These are phyloP conservation scores for Phocoena phocoena DNA, from an alignment of 2,113 vertebrate genomes.

Conservation along the genomic window DNA sequence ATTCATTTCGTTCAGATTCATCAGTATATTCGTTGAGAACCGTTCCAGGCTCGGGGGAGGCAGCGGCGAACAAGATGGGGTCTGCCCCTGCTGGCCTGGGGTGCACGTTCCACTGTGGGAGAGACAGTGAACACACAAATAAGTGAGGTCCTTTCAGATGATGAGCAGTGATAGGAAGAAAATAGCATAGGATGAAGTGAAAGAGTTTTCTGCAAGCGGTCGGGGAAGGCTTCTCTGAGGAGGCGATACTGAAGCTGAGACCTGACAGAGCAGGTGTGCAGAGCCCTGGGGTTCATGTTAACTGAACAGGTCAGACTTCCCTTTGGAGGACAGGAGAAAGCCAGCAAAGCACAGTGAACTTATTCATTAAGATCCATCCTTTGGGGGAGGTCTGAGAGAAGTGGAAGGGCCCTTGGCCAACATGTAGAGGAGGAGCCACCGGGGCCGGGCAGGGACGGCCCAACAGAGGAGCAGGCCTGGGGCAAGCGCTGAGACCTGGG, in stretches of 20 bases:
- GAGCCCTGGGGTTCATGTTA: too few species aligned
- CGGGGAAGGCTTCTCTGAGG: not conserved
- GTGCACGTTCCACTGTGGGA: not conserved
- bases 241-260: not conserved
- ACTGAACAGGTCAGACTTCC: not conserved
- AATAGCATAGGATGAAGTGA: not conserved
- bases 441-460: not conserved
- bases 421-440: not conserved
- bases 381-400: not conserved
- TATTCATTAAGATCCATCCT: not conserved
- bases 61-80: not conserved
- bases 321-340: not conserved
- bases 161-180: not conserved
- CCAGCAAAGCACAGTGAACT: accelerated
- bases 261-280: not conserved
- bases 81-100: not conserved
- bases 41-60: not conserved
- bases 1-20: conserved; percentile 41
- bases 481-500: accelerated
- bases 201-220: not conserved
- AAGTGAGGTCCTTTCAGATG: not conserved
- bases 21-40: conserved; percentile 24
- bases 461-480: not conserved
- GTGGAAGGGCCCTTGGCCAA: not conserved
- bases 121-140: not conserved